Evolutionary conservation across 1,140 invertebrate species (phyloP).

Genomic region (Cylas formicarius): DNA sequence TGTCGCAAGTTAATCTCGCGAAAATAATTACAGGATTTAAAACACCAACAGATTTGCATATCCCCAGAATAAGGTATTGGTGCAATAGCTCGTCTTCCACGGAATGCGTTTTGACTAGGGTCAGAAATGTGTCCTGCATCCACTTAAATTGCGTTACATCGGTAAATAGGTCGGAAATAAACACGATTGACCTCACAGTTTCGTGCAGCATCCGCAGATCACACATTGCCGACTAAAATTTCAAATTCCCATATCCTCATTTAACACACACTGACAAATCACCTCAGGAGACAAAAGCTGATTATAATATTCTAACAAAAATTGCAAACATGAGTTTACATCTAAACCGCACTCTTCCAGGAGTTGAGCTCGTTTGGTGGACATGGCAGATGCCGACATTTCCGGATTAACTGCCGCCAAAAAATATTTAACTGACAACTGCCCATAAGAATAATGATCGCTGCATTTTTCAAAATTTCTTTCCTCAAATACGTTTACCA

Average conservation of each 20-base stretch:
- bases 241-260: constrained; percentile 23
- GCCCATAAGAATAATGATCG: constrained; percentile 46
- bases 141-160: constrained; percentile 63
- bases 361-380: constrained; percentile 34
- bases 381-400: constrained; percentile 37
- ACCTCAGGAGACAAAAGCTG: constrained; percentile 60
- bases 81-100: constrained; percentile 64
- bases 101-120: constrained; percentile 55
- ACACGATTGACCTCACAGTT: constrained; percentile 58
- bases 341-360: constrained; percentile 58
- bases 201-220: constrained; percentile 52
- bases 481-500: constrained; percentile 34
- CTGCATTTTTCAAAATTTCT: constrained; percentile 35
- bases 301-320: constrained; percentile 72
- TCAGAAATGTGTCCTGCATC: constrained; percentile 62
- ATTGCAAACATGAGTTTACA: constrained; percentile 78
- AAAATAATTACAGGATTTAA: constrained; percentile 46
- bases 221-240: constrained; percentile 19
- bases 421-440: constrained; percentile 42
- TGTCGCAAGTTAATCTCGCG: neutral
- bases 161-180: constrained; percentile 66
- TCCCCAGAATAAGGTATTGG: constrained; percentile 61
- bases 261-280: constrained; percentile 20
- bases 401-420: constrained; percentile 24
- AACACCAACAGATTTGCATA: constrained; percentile 63